Base-by-base conservation (phyloP, 2,888 invertebrate genomes). In the Limulus polyphemus region DNA sequence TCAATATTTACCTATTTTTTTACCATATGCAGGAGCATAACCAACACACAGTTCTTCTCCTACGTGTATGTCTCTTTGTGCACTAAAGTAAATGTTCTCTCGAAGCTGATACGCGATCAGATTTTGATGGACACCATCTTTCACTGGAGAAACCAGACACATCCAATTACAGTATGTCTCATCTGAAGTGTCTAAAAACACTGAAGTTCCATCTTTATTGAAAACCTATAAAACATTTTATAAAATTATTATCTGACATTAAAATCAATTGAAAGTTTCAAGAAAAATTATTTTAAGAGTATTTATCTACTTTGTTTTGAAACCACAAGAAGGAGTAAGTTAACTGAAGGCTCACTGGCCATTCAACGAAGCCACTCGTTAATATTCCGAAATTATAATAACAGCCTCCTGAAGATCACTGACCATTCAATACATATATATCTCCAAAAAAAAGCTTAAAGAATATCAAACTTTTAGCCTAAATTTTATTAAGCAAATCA, bases 141-240 rank as follows among this genome's bases (percentile, higher is more conserved):
- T 71, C 0, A 82, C 82, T 13, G 80, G 74, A 10, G 75, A 73
- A 10, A 83, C 78, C 68, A 83, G 79, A 68, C 80, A 80, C 79
- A 83, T 78, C 83, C 83, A 83, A 71, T 81, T 83, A 70, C 82
- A 83, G 58, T 77, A 76, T 68, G 79, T 73, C 72, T 83, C 82
- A 72, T 81, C 76, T 17, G 77, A 78, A 1, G 80, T 80, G 72
- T 83, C 82, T 68, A 83, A 74, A 70, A 78, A 80, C 54, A 78
- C 76, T 17, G 76, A 74, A 2, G 72, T 73, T 11, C 77, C 75
- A 63, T 75, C 73, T 64, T 74, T 72, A 12, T 73, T 72, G 68
- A 81, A 80, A 47, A 82, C 70, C 78, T 81, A 76, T 49, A 55
- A 79, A 32, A 32, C 32, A 32, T 32, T 32, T 32, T 32, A 32